phyloP scores from a whole-genome alignment of 2,113 vertebrate genomes.

The Chaetops frenatus region DNA sequence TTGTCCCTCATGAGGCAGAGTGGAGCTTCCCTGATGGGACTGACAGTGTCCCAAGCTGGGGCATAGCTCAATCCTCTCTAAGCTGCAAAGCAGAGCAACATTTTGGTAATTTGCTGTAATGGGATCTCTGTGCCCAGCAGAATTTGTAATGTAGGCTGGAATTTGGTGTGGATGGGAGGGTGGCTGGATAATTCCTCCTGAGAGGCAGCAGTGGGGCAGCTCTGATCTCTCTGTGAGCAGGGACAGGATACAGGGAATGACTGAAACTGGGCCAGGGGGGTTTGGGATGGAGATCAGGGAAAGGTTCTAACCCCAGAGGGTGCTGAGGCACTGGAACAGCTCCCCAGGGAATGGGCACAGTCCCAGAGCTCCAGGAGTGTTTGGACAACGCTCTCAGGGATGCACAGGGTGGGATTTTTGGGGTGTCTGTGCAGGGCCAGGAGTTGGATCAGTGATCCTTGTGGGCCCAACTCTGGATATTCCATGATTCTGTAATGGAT shows the following conservation, averaged over 20 bases:
- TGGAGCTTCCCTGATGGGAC: neutral
- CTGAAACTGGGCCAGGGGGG: neutral
- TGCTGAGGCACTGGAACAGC: neutral
- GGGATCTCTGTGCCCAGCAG: neutral
- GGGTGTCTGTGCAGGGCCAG: neutral
- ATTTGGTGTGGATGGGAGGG: neutral
- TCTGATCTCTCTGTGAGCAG: neutral
- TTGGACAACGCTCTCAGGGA: neutral
- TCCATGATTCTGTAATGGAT: neutral
- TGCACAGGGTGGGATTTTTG: neutral
- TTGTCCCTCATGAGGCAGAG: neutral
- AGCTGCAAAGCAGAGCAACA: neutral
- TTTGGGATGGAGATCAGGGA: neutral
- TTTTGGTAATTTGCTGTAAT: neutral
- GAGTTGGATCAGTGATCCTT: neutral
- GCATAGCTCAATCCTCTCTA: neutral
- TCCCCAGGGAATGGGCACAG: rapidly evolving
- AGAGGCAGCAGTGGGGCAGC: neutral
- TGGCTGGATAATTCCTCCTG: neutral
- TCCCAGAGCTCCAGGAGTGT: rapidly evolving
- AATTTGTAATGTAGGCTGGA: neutral
- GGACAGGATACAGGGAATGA: rapidly evolving
- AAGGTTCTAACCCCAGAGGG: neutral
- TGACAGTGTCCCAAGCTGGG: neutral
- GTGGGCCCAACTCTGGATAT: neutral